Evolutionary conservation across 2,888 invertebrate species (phyloP).

Genomic region (Drepanosiphum platanoidis): DNA sequence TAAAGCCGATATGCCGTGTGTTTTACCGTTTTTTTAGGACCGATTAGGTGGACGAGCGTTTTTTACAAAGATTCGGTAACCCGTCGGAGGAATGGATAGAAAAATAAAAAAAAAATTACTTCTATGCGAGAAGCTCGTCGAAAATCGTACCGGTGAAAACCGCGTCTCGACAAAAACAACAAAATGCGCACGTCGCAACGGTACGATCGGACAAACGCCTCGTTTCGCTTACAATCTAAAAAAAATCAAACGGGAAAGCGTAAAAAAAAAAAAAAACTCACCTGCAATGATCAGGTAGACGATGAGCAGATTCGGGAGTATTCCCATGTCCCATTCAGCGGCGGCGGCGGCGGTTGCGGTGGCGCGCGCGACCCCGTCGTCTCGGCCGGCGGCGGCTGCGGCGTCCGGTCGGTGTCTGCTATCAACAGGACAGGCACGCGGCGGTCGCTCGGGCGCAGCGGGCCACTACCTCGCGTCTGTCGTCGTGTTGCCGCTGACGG

Average conservation of each 20-base stretch:
- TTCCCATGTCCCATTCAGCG: constrained; percentile 62
- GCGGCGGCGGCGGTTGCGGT: constrained; percentile 51
- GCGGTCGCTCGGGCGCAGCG: background rate
- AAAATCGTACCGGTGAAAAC: too few species aligned
- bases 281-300: constrained; percentile 57
- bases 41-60: too few species aligned
- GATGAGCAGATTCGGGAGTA: constrained; percentile 57
- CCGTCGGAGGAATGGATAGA: too few species aligned
- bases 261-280: background rate
- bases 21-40: too few species aligned
- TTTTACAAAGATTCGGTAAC: too few species aligned
- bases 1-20: too few species aligned
- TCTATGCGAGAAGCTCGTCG: too few species aligned
- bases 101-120: too few species aligned
- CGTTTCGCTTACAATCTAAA: too few species aligned
- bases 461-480: background rate
- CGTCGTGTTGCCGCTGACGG: constrained; percentile 26
- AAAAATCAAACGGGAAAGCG: background rate
- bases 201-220: too few species aligned
- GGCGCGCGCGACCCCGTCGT: constrained; percentile 43
- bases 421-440: constrained; percentile 38
- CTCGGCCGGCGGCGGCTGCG: background rate
- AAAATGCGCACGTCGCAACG: too few species aligned
- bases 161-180: too few species aligned
- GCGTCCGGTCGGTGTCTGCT: background rate